A percentile compares a stretch with the other conserved stretches of the same genome.
These are phyloP conservation scores for Limnothrissa miodon DNA, from an alignment of 2,113 vertebrate genomes.

Conservation along the genomic window DNA sequence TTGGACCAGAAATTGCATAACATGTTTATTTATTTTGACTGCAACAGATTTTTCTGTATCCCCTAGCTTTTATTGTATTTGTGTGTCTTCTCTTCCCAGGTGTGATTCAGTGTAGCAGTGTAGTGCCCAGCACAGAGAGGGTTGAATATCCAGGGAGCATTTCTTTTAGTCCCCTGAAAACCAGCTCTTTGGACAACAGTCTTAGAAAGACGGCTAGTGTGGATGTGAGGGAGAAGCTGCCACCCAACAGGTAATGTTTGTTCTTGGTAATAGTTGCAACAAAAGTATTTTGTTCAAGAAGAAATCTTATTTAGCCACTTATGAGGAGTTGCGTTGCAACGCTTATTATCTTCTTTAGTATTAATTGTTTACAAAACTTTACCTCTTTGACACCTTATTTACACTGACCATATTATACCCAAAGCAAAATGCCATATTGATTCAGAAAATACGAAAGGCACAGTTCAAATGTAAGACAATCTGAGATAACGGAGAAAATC, in stretches of 20 bases:
- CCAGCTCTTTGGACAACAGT: constrained; percentile 87
- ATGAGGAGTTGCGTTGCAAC: background rate
- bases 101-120: constrained; percentile 61
- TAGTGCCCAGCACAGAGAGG: constrained; percentile 61
- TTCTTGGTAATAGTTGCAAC: background rate
- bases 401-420: too few species aligned
- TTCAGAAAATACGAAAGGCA: too few species aligned
- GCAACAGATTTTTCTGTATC: background rate
- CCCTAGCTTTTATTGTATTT: background rate
- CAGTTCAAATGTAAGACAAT: too few species aligned
- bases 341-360: too few species aligned
- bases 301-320: background rate
- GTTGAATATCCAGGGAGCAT: constrained; percentile 78
- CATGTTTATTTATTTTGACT: background rate
- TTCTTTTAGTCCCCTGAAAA: constrained; percentile 86
- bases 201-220: constrained; percentile 77
- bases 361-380: too few species aligned
- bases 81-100: constrained; percentile 54
- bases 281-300: background rate
- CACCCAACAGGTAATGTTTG: constrained; percentile 79
- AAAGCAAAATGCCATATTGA: too few species aligned
- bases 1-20: too few species aligned
- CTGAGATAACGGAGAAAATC: too few species aligned
- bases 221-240: constrained; percentile 84
- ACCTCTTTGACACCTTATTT: too few species aligned